Base-by-base conservation (phyloP, 2,113 vertebrate genomes). In the Leucosticte australis region DNA sequence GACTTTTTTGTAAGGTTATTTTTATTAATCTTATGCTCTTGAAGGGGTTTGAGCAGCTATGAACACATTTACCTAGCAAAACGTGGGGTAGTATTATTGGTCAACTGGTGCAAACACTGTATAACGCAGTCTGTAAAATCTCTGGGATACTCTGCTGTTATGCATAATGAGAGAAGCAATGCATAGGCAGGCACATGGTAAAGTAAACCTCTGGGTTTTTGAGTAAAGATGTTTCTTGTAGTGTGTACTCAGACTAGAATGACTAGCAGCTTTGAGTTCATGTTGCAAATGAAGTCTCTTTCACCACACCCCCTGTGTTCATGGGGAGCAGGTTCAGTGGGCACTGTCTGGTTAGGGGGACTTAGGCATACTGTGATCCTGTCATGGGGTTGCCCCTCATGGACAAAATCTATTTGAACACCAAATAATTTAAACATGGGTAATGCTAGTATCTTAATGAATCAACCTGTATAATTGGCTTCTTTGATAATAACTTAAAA, bases 241-340 rank as follows among this genome's bases (percentile, higher is more conserved):
- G 17, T n/a, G 35, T 35, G 35, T 35, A 28, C 15, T 35, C 23
- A 23, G 31, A 59, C 10, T 33, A 37, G 67, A 89, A 27, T 23
- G 9, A 37, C 27, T 42, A 27, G 31, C 13, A 62, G 37, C 53
- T 80, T 18, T 31, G 28, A 28, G 9, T 11, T 57, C 3, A 15
- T 55, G 15, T 7, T 52, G 33, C 9, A 52, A 60, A n/a, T 26
- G 4, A 63, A 86, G 16, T 56, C 17, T 85, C 39, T 85, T 60
- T 60, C 18, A 41, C 23, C 28, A 59, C 16, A 33, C 2, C 28
- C 13, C 1, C n/a, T 30, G 0, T 4, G 2, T 27, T 86, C 22
- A 31, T 11, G 10, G 9, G 19, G 39, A 59, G 39, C 23, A 57
- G 20, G 27, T 55, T 92, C 14, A 42, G 62, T 12, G 44, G 14